These are phyloP conservation scores for Arrhopalites spinosus DNA, from an alignment of 2,888 invertebrate species.

Conservation along the genomic window DNA sequence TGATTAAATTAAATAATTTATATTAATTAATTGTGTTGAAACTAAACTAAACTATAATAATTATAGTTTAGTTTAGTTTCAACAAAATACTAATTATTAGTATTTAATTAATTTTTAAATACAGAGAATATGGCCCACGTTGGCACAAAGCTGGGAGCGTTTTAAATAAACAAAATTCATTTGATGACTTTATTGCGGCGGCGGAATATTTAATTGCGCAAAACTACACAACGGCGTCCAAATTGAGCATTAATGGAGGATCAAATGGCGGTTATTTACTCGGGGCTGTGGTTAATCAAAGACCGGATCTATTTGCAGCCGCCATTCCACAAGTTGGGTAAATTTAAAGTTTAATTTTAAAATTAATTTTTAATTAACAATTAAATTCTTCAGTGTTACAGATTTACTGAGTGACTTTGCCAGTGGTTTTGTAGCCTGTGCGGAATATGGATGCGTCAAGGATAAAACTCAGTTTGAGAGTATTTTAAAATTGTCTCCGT, in stretches of 20 bases:
- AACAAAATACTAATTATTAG: background rate
- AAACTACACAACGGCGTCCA: conserved; percentile 74
- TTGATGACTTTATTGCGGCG: conserved; percentile 93
- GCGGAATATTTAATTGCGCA: conserved; percentile 83
- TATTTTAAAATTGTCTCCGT: conserved; percentile 84
- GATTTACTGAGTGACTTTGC: conserved; percentile 98
- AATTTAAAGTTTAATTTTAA: too few relatives aligned
- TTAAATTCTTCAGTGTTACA: too few relatives aligned
- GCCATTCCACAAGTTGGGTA: conserved; percentile 93
- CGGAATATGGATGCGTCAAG: conserved; percentile 93
- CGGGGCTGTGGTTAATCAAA: conserved; percentile 91
- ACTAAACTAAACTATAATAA: too few relatives aligned
- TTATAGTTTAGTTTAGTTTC: too few relatives aligned
- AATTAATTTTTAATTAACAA: too few relatives aligned
- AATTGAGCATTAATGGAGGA: conserved; percentile 85
- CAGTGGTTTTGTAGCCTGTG: conserved; percentile 93
- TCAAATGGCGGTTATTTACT: conserved; percentile 96
- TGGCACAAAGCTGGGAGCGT: conserved; percentile 38
- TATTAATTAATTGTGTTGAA: too few relatives aligned
- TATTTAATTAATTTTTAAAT: background rate
- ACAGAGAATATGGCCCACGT: conserved; percentile 39
- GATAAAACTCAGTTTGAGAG: conserved; percentile 80
- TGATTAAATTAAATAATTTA: too few relatives aligned
- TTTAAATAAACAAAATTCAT: conserved; percentile 79
- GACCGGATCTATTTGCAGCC: conserved; percentile 91